Evolutionary conservation across 2,797 vertebrate genomes (phyloP), one percentile per base, ranked within the genome.

Genomic region (Gouania willdenowi): DNA sequence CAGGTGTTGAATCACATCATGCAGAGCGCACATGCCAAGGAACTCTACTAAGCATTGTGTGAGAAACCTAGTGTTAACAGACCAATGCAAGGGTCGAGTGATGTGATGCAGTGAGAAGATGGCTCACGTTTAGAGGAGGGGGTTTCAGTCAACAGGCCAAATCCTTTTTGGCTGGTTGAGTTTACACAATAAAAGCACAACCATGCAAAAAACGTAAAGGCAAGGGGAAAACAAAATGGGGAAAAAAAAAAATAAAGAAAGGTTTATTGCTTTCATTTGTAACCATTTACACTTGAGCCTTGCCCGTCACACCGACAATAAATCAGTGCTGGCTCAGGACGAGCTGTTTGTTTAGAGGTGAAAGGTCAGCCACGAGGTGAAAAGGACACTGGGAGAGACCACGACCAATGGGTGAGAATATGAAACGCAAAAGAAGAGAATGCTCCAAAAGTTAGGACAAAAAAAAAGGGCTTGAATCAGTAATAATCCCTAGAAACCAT

Each of bases 1-100:
- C 53, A 55, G 49, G 55, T 46, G 33, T 55, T 16, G 26, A 16
- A 71, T 67, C 62, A 7, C 51, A 67, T 76, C 67, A 68, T 67
- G 64, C 16, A 43, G 58, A 30, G 50, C 70, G 55, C 66, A 69
- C 68, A 74, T 58, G 71, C 22, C 59, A 75, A 62, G 66, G 77
- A 82, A 81, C 77, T 67, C 36, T 45, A 35, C 39, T 55, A 70
- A 64, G 69, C 62, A 56, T 64, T 37, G 18, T 41, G 47, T 51
- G 50, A 71, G 49, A 71, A 59, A 47, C 43, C 52, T 26, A 32
- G 27, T 33, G 53, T 66, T 59, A 60, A 73, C 49, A 63, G 61
- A 67, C 60, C 66, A 63, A 67, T 51, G 58, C 46, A n/a, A n/a
- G 5, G 38, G 29, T 20, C 6, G 14, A 58, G 30, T 52, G 13